Evolutionary conservation across 2,113 vertebrate species (phyloP).

Genomic region (Leucopsar rothschildi): DNA sequence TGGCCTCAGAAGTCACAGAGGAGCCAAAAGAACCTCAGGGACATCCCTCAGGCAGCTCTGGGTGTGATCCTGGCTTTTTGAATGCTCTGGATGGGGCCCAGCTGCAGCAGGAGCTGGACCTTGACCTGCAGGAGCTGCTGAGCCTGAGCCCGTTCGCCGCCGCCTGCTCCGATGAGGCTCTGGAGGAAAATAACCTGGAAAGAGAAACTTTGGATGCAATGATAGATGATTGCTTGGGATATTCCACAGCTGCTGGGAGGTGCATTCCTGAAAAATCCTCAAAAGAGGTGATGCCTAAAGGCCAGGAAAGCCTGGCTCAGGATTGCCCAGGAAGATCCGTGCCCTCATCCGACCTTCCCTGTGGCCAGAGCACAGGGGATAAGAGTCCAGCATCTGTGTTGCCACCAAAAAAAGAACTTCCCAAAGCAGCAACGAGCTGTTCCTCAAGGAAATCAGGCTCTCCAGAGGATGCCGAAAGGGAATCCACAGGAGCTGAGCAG

Average conservation of each 20-base stretch:
- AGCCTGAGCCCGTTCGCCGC: background rate
- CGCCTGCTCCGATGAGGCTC: background rate
- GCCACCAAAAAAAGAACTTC: background rate
- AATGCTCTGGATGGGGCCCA: background rate
- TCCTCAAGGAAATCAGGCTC: background rate
- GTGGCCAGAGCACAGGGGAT: background rate
- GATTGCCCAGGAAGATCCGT: rapidly evolving
- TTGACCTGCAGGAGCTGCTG: conserved; percentile 33
- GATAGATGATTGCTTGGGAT: background rate
- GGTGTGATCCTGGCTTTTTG: background rate
- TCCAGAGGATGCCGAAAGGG: background rate
- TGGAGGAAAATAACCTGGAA: background rate
- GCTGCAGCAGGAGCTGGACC: background rate
- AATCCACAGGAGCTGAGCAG: background rate
- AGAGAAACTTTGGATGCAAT: background rate
- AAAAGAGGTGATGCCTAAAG: background rate
- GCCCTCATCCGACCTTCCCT: background rate
- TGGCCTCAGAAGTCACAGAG: background rate
- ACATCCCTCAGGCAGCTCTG: background rate
- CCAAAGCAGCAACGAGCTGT: background rate
- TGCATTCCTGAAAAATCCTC: background rate
- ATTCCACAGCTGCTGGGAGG: background rate
- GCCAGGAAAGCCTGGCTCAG: background rate
- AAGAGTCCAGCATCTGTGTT: background rate
- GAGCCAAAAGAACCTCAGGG: background rate